phyloP scores from a whole-genome alignment of 2,888 invertebrate genomes.

The Standfussiana lucernea region DNA sequence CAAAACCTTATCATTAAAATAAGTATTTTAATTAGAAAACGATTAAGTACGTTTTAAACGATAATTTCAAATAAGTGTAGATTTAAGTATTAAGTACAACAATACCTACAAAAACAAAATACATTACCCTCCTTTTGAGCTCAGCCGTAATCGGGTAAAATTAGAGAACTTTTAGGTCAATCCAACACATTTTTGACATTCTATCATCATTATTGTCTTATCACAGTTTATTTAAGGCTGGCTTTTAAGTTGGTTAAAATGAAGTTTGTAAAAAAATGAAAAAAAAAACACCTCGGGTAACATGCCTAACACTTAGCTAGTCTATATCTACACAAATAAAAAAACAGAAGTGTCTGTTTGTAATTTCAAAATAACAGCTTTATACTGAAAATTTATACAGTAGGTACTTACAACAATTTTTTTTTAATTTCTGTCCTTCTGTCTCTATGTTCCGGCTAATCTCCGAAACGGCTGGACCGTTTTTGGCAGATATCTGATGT shows the following conservation, averaged over 20 bases:
- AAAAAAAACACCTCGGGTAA: not conserved
- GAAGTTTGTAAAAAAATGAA: not conserved
- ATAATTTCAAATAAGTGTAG: not conserved
- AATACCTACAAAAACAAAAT: not conserved
- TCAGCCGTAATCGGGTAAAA: not conserved
- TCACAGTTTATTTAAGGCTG: not conserved
- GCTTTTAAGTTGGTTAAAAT: not conserved
- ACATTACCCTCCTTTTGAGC: not conserved
- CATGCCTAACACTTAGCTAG: too few relatives aligned
- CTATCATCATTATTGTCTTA: too few relatives aligned
- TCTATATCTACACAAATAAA: too few relatives aligned
- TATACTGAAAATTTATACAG: too few relatives aligned
- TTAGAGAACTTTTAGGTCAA: not conserved
- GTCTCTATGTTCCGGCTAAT: too few relatives aligned
- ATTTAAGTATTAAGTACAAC: constrained; percentile 1
- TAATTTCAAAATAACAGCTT: too few relatives aligned
- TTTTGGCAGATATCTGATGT: too few relatives aligned
- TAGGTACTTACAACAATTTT: too few relatives aligned
- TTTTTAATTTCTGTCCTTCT: too few relatives aligned
- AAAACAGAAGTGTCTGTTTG: too few relatives aligned
- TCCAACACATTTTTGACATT: not conserved
- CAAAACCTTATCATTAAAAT: constrained; percentile 56
- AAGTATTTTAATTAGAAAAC: constrained; percentile 24
- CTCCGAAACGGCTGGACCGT: too few relatives aligned
- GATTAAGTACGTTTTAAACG: constrained; percentile 25